Percentiles rank a stretch among this genome's conserved stretches.
phyloP scores from a whole-genome alignment of 23 tunicate species.

The Trididemnum clinides region DNA sequence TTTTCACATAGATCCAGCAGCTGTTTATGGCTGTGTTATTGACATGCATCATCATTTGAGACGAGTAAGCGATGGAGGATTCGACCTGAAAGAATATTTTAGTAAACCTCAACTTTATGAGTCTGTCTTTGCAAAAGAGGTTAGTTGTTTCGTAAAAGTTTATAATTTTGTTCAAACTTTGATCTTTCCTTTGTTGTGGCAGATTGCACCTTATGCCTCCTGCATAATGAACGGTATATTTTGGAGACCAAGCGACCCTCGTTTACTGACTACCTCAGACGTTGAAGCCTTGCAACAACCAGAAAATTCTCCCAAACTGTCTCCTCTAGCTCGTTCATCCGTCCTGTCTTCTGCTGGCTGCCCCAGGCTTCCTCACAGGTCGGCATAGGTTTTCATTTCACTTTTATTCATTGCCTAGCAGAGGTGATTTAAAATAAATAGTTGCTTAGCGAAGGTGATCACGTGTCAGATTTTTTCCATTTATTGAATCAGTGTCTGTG shows the following conservation, averaged over 20 bases:
- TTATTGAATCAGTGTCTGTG: too few relatives aligned
- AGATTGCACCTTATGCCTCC: constrained; percentile 98
- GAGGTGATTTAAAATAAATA: too few relatives aligned
- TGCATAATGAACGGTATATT: constrained; percentile 96
- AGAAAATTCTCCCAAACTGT: constrained; percentile 54
- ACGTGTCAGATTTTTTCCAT: too few relatives aligned
- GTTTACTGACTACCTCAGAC: constrained; percentile 72
- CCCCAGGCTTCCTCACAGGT: constrained; percentile 93
- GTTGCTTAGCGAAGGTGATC: too few relatives aligned
- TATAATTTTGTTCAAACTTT: neutral
- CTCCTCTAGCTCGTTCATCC: constrained; percentile 48
- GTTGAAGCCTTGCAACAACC: constrained; percentile 51
- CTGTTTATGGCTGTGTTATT: constrained; percentile 91
- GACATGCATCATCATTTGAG: constrained; percentile 92
- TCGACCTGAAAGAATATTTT: constrained; percentile 79
- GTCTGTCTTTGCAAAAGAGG: constrained; percentile 94
- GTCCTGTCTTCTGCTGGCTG: constrained; percentile 61
- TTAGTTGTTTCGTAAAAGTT: neutral
- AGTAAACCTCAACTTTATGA: constrained; percentile 79
- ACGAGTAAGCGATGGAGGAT: constrained; percentile 85
- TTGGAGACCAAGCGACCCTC: constrained; percentile 96
- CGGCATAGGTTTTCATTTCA: too few relatives aligned
- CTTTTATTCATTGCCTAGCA: too few relatives aligned
- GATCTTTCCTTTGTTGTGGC: neutral
- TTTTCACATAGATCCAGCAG: constrained; percentile 51